Conservation (phyloP, 2,888 invertebrate genomes). For the Tetrapedia diversipes region DNA sequence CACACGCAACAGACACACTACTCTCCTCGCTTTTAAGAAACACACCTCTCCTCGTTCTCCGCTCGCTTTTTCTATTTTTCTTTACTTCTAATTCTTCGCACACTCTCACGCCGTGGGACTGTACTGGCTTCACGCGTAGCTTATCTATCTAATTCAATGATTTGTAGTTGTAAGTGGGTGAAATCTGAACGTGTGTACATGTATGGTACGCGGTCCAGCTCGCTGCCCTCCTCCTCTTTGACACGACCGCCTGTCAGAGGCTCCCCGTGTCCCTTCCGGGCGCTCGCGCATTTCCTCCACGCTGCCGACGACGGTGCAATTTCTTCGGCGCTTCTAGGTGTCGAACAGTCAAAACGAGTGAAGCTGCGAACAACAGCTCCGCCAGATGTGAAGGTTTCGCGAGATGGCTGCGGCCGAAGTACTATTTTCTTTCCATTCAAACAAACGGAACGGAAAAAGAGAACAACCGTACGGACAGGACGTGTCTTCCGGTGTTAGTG, state of each 20-base stretch:
- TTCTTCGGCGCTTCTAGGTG: not conserved
- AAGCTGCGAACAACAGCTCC: too few relatives aligned
- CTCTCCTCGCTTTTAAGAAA: conserved; percentile 1
- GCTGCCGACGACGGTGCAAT: not conserved
- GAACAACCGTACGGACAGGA: not conserved
- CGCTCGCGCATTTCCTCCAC: not conserved
- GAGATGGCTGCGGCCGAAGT: not conserved
- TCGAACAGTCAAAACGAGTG: not conserved
- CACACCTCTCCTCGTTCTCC: not conserved
- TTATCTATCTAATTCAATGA: conserved; percentile 77
- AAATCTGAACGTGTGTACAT: conserved; percentile 27
- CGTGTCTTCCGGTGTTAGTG: not conserved
- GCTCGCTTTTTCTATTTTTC: not conserved
- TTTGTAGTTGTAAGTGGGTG: conserved; percentile 52
- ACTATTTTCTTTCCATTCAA: not conserved
- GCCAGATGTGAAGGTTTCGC: conserved; percentile 1
- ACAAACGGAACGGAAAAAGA: not conserved
- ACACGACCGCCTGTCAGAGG: not conserved
- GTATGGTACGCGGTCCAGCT: conserved; percentile 28
- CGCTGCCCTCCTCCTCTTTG: not conserved
- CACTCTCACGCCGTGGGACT: conserved; percentile 75
- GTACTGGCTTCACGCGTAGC: conserved; percentile 78
- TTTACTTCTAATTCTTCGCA: conserved; percentile 44
- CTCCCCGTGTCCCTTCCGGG: not conserved
- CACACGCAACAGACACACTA: conserved; percentile 39